These are phyloP conservation scores for Lontra canadensis DNA, from an alignment of 2,113 vertebrate species.

Conservation along the genomic window DNA sequence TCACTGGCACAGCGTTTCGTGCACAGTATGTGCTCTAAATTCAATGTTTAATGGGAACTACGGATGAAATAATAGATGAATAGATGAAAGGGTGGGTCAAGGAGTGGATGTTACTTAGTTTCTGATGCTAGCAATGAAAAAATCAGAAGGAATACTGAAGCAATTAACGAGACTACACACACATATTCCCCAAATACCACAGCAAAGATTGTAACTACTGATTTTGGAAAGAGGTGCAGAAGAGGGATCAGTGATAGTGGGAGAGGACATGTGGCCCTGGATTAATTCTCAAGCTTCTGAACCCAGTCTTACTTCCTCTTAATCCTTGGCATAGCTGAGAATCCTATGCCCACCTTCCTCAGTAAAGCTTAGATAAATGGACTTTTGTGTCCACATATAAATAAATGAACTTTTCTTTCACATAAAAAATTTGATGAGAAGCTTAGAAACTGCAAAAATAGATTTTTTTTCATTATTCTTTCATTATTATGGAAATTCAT, in stretches of 20 bases:
- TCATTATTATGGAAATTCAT: conserved; percentile 50
- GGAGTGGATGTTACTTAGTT: neutral
- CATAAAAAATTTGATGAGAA: neutral
- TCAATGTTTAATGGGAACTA: neutral
- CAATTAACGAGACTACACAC: neutral
- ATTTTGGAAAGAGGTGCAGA: neutral
- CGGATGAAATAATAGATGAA: neutral
- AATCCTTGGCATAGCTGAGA: neutral
- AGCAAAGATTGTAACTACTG: neutral
- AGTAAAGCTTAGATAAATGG: neutral
- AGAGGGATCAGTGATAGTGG: neutral
- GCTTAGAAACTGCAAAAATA: conserved; percentile 5
- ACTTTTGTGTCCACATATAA: neutral
- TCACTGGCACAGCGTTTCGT: neutral
- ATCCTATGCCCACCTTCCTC: neutral
- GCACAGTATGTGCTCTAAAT: neutral
- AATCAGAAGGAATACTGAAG: neutral
- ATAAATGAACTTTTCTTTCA: neutral
- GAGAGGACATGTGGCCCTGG: neutral
- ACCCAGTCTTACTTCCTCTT: neutral
- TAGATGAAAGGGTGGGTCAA: neutral
- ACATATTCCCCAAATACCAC: neutral
- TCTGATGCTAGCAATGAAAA: neutral
- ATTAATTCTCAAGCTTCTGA: neutral
- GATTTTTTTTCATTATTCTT: neutral